Percentiles rank a stretch among this genome's conserved stretches.
phyloP scores from a whole-genome alignment of 2,797 vertebrate species.

The Prunella strophiata region DNA sequence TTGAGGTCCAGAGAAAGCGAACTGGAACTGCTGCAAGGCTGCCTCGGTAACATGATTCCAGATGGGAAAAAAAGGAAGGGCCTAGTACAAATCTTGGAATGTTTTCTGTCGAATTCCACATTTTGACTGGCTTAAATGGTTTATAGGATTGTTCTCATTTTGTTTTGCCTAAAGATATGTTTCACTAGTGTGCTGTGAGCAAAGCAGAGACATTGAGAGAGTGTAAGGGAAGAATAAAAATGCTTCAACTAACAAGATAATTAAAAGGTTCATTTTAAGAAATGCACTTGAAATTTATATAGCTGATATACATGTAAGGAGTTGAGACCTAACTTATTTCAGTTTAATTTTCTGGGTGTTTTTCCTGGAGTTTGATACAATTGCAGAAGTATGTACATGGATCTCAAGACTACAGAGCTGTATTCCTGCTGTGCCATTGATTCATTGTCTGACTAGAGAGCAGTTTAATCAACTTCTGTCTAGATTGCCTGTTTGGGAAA shows the following conservation, averaged over 20 bases:
- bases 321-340: conserved; percentile 27
- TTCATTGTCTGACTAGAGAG: conserved; percentile 50
- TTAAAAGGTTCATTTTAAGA: conserved; percentile 11
- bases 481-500: conserved; percentile 46
- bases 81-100: conserved; percentile 22
- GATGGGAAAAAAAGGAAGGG: not conserved
- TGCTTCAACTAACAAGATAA: not conserved
- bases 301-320: not conserved
- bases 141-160: conserved; percentile 51
- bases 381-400: conserved; percentile 7
- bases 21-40: not conserved
- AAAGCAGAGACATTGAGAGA: conserved; percentile 21
- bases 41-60: not conserved
- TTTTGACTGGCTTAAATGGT: conserved; percentile 63
- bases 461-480: conserved; percentile 54
- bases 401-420: conserved; percentile 13
- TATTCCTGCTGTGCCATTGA: conserved; percentile 49
- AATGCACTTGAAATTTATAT: not conserved
- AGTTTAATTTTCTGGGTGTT: conserved; percentile 29
- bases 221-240: conserved; percentile 42
- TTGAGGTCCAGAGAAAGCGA: not conserved
- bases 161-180: conserved; percentile 50
- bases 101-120: conserved; percentile 28
- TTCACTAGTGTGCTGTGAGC: conserved; percentile 5
- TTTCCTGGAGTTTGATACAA: conserved; percentile 44